Conservation (phyloP, 2,113 vertebrate genomes). For the Megaptera novaeangliae region DNA sequence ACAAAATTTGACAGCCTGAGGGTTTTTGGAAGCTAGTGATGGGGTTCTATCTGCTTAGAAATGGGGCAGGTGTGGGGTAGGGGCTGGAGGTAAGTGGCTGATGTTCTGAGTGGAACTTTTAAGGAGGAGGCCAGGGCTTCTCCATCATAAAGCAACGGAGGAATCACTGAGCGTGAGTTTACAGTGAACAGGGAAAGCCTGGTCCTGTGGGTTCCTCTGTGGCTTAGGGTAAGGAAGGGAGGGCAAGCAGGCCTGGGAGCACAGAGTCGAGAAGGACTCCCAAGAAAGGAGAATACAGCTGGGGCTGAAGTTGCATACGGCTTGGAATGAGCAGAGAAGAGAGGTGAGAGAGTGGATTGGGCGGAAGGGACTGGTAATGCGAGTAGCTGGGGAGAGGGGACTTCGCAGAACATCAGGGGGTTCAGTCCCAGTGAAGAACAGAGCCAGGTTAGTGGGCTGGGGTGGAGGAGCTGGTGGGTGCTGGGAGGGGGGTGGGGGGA, state of each 20-base stretch:
- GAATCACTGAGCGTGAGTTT: too few species aligned
- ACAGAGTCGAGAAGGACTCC: not conserved
- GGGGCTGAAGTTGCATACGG: not conserved
- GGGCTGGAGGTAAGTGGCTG: not conserved
- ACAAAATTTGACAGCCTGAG: not conserved
- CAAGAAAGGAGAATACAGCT: not conserved
- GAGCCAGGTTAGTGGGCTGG: not conserved
- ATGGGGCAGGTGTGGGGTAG: not conserved
- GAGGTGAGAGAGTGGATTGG: not conserved
- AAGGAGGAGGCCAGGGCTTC: not conserved
- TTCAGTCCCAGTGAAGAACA: not conserved
- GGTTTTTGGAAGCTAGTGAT: not conserved
- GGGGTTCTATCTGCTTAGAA: not conserved
- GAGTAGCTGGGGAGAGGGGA: rapidly evolving
- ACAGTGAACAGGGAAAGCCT: not conserved
- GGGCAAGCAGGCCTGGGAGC: not conserved
- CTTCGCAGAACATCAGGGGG: not conserved
- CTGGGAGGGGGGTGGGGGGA: not conserved
- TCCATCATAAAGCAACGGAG: not conserved
- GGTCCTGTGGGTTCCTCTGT: not conserved
- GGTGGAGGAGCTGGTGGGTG: not conserved
- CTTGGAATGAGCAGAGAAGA: not conserved
- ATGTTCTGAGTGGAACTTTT: not conserved
- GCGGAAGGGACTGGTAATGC: not conserved
- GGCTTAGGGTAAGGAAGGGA: not conserved